A percentile compares a stretch with the other conserved stretches of the same genome.
phyloP scores from a whole-genome alignment of 1,140 invertebrate species.

The Penaeus japonicus region DNA sequence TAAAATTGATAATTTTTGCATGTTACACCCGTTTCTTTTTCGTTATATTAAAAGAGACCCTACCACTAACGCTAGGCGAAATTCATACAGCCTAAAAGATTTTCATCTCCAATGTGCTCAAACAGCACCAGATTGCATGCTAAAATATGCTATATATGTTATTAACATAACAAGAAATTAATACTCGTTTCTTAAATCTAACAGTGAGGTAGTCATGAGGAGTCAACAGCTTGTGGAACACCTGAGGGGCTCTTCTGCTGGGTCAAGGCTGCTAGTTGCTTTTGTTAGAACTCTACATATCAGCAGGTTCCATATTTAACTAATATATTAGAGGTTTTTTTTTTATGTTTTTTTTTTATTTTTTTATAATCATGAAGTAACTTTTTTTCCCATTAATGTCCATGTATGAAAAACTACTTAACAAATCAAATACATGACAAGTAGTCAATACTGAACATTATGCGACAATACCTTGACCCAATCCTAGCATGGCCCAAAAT shows the following conservation, averaged over 20 bases:
- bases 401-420: too few relatives aligned
- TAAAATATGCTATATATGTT: constrained; percentile 25
- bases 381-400: too few relatives aligned
- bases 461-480: neutral
- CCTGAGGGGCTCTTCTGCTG: neutral
- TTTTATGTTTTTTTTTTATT: too few relatives aligned
- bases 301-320: too few relatives aligned
- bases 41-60: neutral
- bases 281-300: too few relatives aligned
- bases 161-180: constrained; percentile 27
- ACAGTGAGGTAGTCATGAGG: constrained; percentile 22
- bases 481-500: neutral
- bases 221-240: neutral
- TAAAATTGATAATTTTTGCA: neutral
- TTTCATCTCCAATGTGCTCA: neutral
- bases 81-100: neutral
- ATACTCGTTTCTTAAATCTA: constrained; percentile 21
- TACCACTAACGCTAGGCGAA: neutral
- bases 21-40: neutral
- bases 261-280: neutral
- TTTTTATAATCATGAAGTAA: too few relatives aligned
- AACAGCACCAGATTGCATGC: neutral
- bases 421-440: too few relatives aligned
- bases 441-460: neutral
- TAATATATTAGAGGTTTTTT: too few relatives aligned